Percentiles rank a stretch among this genome's conserved stretches.
phyloP scores from a whole-genome alignment of 92 coral and sea anemone species.

The Palythoa caribaeorum region DNA sequence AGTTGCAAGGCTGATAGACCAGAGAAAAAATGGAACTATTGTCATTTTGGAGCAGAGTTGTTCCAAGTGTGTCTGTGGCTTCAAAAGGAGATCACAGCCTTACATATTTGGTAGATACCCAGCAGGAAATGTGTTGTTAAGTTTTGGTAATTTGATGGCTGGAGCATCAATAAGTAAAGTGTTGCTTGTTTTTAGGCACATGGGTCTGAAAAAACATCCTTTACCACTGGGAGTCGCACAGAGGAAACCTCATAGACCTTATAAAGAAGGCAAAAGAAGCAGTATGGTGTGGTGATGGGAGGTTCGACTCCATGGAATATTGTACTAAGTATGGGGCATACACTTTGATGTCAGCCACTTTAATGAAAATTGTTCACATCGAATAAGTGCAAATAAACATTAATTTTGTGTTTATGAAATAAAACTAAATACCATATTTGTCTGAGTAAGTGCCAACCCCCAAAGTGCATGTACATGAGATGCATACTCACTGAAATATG shows the following conservation, averaged over 20 bases:
- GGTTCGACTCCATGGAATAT: background rate
- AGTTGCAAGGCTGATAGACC: conserved; percentile 15
- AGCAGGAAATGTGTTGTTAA: background rate
- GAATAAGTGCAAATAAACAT: background rate
- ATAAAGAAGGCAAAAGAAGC: background rate
- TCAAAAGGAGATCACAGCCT: background rate
- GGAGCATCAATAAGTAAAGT: background rate
- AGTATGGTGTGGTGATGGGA: background rate
- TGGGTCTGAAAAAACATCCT: background rate
- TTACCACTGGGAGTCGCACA: background rate
- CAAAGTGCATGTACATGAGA: no score
- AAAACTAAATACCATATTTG: no score
- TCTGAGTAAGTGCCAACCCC: no score
- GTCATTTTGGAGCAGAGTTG: background rate
- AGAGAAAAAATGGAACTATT: conserved; percentile 10
- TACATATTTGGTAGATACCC: background rate
- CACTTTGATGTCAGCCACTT: background rate
- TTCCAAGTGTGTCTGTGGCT: background rate
- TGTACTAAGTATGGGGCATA: background rate
- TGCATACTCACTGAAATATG: no score
- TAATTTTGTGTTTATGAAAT: no score
- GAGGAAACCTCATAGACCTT: background rate
- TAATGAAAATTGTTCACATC: background rate
- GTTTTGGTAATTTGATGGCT: background rate
- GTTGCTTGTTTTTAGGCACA: background rate